Evolutionary conservation across 2,113 vertebrate species (phyloP).

Genomic region (Phrynosoma platyrhinos): DNA sequence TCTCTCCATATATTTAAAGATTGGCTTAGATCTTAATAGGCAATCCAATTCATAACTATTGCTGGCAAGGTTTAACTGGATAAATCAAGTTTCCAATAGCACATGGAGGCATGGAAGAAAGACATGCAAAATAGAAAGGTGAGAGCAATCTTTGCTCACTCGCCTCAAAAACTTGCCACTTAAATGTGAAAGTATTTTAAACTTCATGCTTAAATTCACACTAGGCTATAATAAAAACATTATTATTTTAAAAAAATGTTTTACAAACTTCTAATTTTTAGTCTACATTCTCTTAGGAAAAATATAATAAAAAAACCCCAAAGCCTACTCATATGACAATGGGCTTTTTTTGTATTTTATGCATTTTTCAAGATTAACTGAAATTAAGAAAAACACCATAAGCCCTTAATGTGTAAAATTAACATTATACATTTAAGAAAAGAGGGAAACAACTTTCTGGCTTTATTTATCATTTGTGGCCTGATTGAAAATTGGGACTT

Average conservation of each 20-base stretch:
- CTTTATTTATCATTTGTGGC: slow-evolving; percentile 54
- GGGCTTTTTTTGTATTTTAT: not conserved
- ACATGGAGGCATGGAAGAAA: slow-evolving; percentile 25
- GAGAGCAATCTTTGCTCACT: slow-evolving; percentile 52
- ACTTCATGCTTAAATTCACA: slow-evolving; percentile 27
- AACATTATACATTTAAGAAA: slow-evolving; percentile 27
- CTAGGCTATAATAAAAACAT: slow-evolving; percentile 34
- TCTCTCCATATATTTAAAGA: not conserved
- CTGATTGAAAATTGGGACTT: not conserved
- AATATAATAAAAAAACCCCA: not conserved
- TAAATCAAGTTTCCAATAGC: slow-evolving; percentile 12
- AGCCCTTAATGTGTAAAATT: slow-evolving; percentile 47
- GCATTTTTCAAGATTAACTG: not conserved
- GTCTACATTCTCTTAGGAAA: not conserved
- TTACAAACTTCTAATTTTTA: not conserved
- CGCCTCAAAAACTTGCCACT: slow-evolving; percentile 58
- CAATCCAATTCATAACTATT: not conserved
- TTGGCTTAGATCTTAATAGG: not conserved
- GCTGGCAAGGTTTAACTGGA: not conserved
- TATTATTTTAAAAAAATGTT: not conserved
- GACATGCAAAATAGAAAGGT: slow-evolving; percentile 64
- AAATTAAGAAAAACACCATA: slow-evolving; percentile 19
- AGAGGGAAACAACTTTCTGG: slow-evolving; percentile 30
- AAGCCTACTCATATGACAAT: not conserved
- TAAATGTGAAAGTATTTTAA: slow-evolving; percentile 31